Evolutionary conservation across 1,140 invertebrate genomes (phyloP), one percentile per base, ranked within the genome.

Genomic region (Planococcus citri): DNA sequence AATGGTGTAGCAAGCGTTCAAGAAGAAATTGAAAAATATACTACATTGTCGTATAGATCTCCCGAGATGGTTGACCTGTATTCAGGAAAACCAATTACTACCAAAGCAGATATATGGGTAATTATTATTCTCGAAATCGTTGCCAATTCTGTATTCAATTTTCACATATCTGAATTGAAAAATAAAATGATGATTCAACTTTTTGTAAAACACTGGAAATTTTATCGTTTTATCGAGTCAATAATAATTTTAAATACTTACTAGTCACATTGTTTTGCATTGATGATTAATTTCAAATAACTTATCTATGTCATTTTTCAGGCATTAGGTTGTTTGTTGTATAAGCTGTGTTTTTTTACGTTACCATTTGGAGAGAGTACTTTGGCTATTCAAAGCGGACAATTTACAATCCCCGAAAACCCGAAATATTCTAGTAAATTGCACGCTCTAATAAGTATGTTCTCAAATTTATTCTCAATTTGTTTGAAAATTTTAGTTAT

Each of bases 31-130:
- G 89, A 93, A 79, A 90, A 91, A 76, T 96, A 97, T 77, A 97
- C 94, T 3, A 97, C 95, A 0, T 79, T 97, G 20, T 90, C 91
- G 61, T 97, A 97, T 78, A 85, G 94, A 75, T 85, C 93, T 20
- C 95, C 95, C 22, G 95, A 97, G 83, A 97, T 97, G 95, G 86
- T 97, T 27, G 94, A 97, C 80, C 83, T 97, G 73, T 97, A 96
- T 79, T 85, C 83, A 73, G 90, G 88, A 24, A 90, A 90, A 80
- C 79, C 86, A 22, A 94, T 97, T 70, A 92, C 92, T n/a, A 92
- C 88, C 6, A 95, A 95, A 81, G 84, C 90, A 58, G 93, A 95
- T 82, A 92, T 95, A 77, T 95, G 92, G 92, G 91, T 89, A 82
- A 51, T 33, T 33, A 33, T 33, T 33, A 12, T 33, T 12, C 29